Conservation (phyloP, 2,888 invertebrate species). For the Ochropleura plecta region DNA sequence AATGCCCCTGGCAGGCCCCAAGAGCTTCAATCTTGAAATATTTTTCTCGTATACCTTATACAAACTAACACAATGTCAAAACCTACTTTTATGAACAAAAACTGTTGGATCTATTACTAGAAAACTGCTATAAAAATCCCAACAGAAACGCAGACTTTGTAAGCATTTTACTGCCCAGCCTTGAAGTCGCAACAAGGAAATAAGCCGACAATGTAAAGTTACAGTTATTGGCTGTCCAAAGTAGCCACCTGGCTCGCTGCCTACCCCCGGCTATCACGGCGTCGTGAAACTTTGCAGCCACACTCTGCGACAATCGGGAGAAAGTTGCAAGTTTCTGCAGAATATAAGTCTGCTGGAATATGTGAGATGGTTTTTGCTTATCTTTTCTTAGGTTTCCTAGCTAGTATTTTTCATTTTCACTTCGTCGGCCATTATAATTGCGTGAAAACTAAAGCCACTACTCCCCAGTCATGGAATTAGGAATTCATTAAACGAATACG, state of each 20-base stretch:
- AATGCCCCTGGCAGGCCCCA: too few relatives aligned
- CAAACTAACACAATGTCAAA: background rate
- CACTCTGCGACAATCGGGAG: conserved; percentile 36
- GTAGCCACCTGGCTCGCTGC: conserved; percentile 27
- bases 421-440: too few relatives aligned
- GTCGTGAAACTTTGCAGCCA: conserved; percentile 43
- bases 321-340: conserved; percentile 18
- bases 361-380: conserved; percentile 4
- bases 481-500: too few relatives aligned
- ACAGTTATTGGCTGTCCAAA: conserved; percentile 41
- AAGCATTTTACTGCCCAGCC: conserved; percentile 25
- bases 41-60: background rate
- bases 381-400: background rate
- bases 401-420: background rate
- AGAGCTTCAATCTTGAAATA: too few relatives aligned
- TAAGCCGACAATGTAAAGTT: conserved; percentile 36
- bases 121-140: background rate
- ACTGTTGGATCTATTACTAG: background rate
- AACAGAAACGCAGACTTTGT: conserved; percentile 16
- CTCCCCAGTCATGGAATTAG: too few relatives aligned
- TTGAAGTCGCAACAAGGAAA: conserved; percentile 11
- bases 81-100: background rate
- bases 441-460: too few relatives aligned
- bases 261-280: conserved; percentile 26
- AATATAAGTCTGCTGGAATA: conserved; percentile 1